Evolutionary conservation across 1,140 invertebrate genomes (phyloP), one percentile per base, ranked within the genome.

Genomic region (Ips typographus): DNA sequence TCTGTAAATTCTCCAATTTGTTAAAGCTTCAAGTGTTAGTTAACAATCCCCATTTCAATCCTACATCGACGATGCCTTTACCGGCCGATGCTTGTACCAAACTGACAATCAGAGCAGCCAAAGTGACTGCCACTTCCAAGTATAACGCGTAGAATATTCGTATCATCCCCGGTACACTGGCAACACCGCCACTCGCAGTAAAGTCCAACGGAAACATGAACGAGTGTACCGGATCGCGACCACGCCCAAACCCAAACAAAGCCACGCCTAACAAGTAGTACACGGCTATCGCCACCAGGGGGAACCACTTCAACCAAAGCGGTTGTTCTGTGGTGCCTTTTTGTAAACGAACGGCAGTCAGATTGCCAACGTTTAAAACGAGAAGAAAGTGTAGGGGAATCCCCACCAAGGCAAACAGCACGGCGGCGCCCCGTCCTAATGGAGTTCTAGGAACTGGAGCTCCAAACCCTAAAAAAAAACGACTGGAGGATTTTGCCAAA

Each of bases 121-220:
- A 79, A 5, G 83, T 84, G 63, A 90, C 87, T 1, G 87, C 88
- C 36, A 87, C 83, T 79, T 91, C 89, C 37, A 90, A 80, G 76
- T 89, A 91, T 2, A 90, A 71, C 1, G 84, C 88, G 73, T 90
- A 90, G 2, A 86, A 76, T n/a, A 89, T 82, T 51, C 88, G 80
- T 4, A 89, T 80, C 55, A 84, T 77, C 22, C 83, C 85, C 22
- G 83, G 79, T 44, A 86, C 88, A 4, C 81, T 83, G 37, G 86
- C 87, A 4, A 89, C 84, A 41, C 87, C 88, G 47, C 89, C 88
- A 2, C 85, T 86, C 1, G 87, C 87, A 2, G 88, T 89, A 70
- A 90, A 90, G 74, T 90, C 88, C 66, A 90, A 74, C 1, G 88
- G 88, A 76, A 90, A 90, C 73, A 90, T 80, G 4, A 88, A 73